Conservation (phyloP, 2,113 vertebrate species). For the Monopterus albus region DNA sequence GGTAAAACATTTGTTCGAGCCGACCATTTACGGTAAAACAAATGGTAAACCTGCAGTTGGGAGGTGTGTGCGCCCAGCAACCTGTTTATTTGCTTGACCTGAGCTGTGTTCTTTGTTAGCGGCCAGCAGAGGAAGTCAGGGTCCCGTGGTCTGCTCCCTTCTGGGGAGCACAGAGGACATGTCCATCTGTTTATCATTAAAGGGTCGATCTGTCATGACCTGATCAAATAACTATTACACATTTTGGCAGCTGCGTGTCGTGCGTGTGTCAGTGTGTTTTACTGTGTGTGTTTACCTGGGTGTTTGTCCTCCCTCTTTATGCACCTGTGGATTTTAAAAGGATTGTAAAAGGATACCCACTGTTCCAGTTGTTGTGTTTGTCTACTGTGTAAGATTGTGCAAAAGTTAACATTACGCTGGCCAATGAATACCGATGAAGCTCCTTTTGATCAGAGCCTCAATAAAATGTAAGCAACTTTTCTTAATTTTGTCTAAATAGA, state of each 20-base stretch:
- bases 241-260: slow-evolving; percentile 53
- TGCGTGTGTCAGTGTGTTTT: not conserved
- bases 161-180: slow-evolving; percentile 35
- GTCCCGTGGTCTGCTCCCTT: slow-evolving; percentile 34
- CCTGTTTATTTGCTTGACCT: slow-evolving; percentile 66
- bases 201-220: slow-evolving; percentile 73
- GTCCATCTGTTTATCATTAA: slow-evolving; percentile 66
- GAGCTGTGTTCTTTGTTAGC: slow-evolving; percentile 44
- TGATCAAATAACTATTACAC: slow-evolving; percentile 73
- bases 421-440: too few relatives aligned
- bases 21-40: slow-evolving; percentile 45
- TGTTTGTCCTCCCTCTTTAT: slow-evolving; percentile 41
- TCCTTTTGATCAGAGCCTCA: too few relatives aligned
- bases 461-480: too few relatives aligned
- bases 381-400: slow-evolving; percentile 17
- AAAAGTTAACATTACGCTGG: not conserved
- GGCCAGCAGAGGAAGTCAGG: slow-evolving; percentile 45
- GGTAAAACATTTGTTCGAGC: slow-evolving; percentile 54
- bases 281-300: slow-evolving; percentile 31
- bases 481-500: not conserved
- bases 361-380: slow-evolving; percentile 31
- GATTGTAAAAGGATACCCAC: slow-evolving; percentile 53
- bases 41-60: slow-evolving; percentile 11
- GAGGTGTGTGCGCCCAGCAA: slow-evolving; percentile 12
- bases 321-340: slow-evolving; percentile 42